A percentile compares a stretch with the other conserved stretches of the same genome.
Conservation (phyloP, 1,140 invertebrate genomes). For the Streblospio benedicti region DNA sequence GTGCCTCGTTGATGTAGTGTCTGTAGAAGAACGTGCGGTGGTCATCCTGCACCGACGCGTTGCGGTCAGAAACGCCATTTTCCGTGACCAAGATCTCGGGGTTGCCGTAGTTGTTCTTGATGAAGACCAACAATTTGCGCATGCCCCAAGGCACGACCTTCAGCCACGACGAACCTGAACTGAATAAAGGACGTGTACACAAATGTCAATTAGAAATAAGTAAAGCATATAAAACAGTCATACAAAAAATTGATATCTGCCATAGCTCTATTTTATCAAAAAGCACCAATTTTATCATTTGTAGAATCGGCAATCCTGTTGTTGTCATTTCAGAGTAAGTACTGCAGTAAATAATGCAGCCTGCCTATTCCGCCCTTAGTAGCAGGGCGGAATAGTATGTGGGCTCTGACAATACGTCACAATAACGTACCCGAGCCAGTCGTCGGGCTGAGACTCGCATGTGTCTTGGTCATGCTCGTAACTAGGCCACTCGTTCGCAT, state of each 20-base stretch:
- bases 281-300: no score
- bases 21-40: constrained; percentile 21
- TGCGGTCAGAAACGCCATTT: constrained; percentile 17
- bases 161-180: constrained; percentile 9
- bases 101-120: constrained; percentile 22
- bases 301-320: no score
- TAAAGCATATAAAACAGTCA: no score
- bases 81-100: constrained; percentile 22
- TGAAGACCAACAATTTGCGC: constrained; percentile 16
- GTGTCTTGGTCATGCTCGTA: constrained; percentile 26
- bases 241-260: no score
- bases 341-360: no score
- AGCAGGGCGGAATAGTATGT: no score
- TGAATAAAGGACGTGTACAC: neutral
- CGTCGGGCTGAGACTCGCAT: constrained; percentile 15
- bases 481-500: constrained; percentile 17
- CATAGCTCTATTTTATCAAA: no score
- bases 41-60: constrained; percentile 17
- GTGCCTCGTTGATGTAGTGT: constrained; percentile 25
- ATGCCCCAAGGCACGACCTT: constrained; percentile 3
- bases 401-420: no score
- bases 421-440: constrained; percentile 26
- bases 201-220: no score
- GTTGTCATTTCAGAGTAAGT: no score
- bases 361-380: no score